These are phyloP conservation scores for Muscicapa striata DNA, from an alignment of 2,797 vertebrate genomes.

Conservation along the genomic window DNA sequence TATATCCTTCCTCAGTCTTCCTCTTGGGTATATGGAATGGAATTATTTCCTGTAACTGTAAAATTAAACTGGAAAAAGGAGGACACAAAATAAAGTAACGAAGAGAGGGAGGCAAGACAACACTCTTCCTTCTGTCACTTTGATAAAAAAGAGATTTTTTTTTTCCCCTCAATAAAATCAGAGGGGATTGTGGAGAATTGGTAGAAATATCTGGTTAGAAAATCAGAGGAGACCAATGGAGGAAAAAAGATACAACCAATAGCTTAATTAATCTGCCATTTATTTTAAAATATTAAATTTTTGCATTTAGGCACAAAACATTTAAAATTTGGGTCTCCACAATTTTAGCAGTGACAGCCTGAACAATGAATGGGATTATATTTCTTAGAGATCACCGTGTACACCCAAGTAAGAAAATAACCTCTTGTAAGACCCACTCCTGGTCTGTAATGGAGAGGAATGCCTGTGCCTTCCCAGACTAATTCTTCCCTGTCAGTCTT, in stretches of 20 bases:
- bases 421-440: background rate
- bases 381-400: background rate
- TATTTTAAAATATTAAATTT: background rate
- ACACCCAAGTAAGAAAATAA: background rate
- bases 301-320: background rate
- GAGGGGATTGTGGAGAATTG: background rate
- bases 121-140: background rate
- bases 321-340: background rate
- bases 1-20: background rate
- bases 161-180: background rate
- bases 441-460: background rate
- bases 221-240: background rate
- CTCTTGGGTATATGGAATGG: conserved; percentile 35
- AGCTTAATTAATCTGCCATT: background rate
- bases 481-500: background rate
- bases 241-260: background rate
- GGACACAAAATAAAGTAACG: background rate
- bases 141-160: background rate
- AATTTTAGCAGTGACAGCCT: background rate
- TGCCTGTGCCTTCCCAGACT: background rate
- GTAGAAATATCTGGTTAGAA: background rate
- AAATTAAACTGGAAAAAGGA: conserved; percentile 31
- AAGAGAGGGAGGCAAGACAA: background rate
- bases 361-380: background rate
- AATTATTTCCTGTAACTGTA: conserved; percentile 54